A percentile compares a stretch with the other conserved stretches of the same genome.
Evolutionary conservation across 2,113 vertebrate species (phyloP).

Genomic region (Hemibagrus wyckioides): DNA sequence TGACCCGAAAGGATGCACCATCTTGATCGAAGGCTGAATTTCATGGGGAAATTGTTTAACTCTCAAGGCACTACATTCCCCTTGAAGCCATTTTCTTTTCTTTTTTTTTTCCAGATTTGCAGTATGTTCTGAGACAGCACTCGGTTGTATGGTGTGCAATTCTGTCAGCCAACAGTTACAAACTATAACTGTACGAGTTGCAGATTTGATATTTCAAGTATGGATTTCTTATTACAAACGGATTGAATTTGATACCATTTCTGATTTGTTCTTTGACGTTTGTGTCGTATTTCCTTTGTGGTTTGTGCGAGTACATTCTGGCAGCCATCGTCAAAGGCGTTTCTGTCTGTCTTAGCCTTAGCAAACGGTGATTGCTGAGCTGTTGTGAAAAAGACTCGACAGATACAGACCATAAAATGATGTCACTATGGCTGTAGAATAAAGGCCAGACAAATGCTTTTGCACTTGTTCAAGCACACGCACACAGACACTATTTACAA

Average conservation of each 20-base stretch:
- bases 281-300: background rate
- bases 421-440: conserved; percentile 62
- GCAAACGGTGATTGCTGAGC: conserved; percentile 43
- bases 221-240: background rate
- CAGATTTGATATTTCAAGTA: background rate
- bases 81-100: background rate
- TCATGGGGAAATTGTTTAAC: conserved; percentile 73
- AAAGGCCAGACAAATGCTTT: conserved; percentile 61
- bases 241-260: background rate
- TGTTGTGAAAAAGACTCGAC: conserved; percentile 53
- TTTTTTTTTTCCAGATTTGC: conserved; percentile 33
- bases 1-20: background rate
- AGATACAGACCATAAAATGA: conserved; percentile 65
- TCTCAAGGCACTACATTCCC: conserved; percentile 87
- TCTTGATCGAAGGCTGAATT: conserved; percentile 50
- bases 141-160: conserved; percentile 56
- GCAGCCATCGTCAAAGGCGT: background rate
- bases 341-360: background rate
- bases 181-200: conserved; percentile 42
- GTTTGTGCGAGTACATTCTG: conserved; percentile 10
- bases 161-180: conserved; percentile 32
- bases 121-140: conserved; percentile 56
- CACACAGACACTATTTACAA: conserved; percentile 64
- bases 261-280: background rate
- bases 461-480: conserved; percentile 30